phyloP scores from a whole-genome alignment of 2,797 vertebrate genomes.

The Thripadectes ignobilis region DNA sequence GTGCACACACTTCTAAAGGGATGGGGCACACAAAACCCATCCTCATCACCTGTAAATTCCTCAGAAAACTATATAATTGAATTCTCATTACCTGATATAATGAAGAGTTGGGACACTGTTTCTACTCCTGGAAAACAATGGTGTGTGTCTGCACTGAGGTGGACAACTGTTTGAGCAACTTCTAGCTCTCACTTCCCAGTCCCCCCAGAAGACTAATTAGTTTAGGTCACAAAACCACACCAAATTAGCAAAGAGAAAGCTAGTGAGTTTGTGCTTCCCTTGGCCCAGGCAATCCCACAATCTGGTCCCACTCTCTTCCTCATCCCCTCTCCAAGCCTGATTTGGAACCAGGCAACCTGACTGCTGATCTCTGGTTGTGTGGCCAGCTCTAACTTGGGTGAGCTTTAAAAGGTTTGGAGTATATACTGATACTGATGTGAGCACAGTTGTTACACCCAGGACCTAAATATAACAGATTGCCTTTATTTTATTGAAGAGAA shows the following conservation, averaged over 20 bases:
- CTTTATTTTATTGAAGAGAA: not conserved
- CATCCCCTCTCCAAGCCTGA: not conserved
- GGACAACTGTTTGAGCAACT: not conserved
- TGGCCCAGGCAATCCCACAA: not conserved
- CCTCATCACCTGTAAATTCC: not conserved
- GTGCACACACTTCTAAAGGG: not conserved
- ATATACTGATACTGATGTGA: not conserved
- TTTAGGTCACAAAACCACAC: not conserved
- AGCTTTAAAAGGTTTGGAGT: not conserved
- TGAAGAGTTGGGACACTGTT: accelerated
- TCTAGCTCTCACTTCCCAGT: not conserved
- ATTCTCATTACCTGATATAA: not conserved
- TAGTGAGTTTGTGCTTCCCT: not conserved
- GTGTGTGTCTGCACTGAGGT: not conserved
- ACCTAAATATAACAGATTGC: not conserved
- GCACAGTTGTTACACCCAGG: not conserved
- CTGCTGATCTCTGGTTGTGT: not conserved
- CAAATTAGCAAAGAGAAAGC: not conserved
- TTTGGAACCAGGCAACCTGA: not conserved
- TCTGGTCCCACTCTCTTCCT: not conserved
- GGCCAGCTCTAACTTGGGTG: not conserved
- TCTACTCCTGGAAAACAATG: not conserved
- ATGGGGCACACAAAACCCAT: not conserved
- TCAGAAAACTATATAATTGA: not conserved
- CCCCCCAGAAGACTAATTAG: not conserved